These are phyloP conservation scores for Bombus picipes DNA, from an alignment of 1,140 invertebrate species.

Conservation along the genomic window DNA sequence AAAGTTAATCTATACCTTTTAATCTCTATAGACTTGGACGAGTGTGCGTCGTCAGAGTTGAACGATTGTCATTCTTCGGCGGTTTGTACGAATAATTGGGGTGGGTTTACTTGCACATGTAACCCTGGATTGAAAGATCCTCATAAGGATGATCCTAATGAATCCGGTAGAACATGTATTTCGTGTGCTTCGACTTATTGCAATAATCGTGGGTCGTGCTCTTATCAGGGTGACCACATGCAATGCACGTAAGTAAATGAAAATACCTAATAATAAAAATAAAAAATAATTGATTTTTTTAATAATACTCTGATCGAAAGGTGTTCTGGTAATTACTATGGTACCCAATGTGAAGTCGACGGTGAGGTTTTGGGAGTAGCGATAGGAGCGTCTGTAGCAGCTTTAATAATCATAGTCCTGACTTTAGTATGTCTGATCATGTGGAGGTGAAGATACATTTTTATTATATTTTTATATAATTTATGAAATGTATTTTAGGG, in stretches of 20 bases:
- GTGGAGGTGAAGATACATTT: conserved; percentile 88
- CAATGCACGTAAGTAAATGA: conserved; percentile 88
- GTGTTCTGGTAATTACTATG: conserved; percentile 93
- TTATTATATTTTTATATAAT: not conserved
- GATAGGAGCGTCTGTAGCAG: conserved; percentile 93
- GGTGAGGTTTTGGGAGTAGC: conserved; percentile 95
- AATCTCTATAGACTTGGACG: conserved; percentile 90
- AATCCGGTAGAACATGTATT: conserved; percentile 89
- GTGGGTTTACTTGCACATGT: conserved; percentile 94
- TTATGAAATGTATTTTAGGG: not conserved
- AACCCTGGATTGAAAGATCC: conserved; percentile 90
- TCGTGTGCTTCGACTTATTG: conserved; percentile 91
- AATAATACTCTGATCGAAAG: conserved; percentile 78
- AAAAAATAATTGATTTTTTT: not conserved
- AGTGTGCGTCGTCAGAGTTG: conserved; percentile 91
- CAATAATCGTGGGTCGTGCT: conserved; percentile 92
- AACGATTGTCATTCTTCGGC: conserved; percentile 96
- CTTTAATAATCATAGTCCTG: conserved; percentile 93
- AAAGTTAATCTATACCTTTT: not conserved
- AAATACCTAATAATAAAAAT: too few species aligned
- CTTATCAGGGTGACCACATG: conserved; percentile 88
- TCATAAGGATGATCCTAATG: conserved; percentile 85
- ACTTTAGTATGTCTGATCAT: conserved; percentile 94
- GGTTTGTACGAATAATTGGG: conserved; percentile 94
- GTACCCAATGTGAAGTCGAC: conserved; percentile 93